These are phyloP conservation scores for Danio jaintianensis DNA, from an alignment of 2,797 vertebrate genomes.

Conservation along the genomic window DNA sequence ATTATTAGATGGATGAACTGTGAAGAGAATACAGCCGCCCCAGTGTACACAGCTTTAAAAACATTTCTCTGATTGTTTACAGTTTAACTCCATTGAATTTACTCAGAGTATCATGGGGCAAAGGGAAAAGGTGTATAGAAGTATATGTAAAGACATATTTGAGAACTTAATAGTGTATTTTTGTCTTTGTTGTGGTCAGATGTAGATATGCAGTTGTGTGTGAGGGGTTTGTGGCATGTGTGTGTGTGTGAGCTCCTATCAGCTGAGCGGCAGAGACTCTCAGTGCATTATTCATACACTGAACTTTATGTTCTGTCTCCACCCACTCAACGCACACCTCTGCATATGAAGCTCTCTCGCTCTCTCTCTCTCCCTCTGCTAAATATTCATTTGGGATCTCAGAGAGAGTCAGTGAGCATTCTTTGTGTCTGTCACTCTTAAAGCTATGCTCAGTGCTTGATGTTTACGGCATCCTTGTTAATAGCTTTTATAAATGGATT, in stretches of 20 bases:
- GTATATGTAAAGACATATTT: background rate
- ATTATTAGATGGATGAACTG: too few relatives aligned
- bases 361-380: conserved; percentile 39
- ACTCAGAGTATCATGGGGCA: too few relatives aligned
- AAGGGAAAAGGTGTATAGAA: too few relatives aligned
- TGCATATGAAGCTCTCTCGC: conserved; percentile 43
- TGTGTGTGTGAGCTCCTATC: conserved; percentile 34
- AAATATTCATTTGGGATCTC: conserved; percentile 51
- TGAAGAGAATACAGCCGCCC: too few relatives aligned
- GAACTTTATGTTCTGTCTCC: conserved; percentile 51
- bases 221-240: background rate
- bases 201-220: conserved; percentile 25
- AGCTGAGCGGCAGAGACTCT: conserved; percentile 39
- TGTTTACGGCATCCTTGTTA: too few relatives aligned
- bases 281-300: conserved; percentile 50
- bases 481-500: too few relatives aligned
- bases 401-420: background rate
- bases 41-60: too few relatives aligned
- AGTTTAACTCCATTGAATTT: too few relatives aligned
- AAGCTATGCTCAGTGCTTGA: background rate
- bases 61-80: too few relatives aligned
- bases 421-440: background rate
- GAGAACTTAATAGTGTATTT: background rate
- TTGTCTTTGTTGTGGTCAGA: conserved; percentile 10
- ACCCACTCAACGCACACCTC: conserved; percentile 49